Evolutionary conservation across 2,797 vertebrate genomes (phyloP), one percentile per base, ranked within the genome.

Genomic region (Aeoliscus strigatus): DNA sequence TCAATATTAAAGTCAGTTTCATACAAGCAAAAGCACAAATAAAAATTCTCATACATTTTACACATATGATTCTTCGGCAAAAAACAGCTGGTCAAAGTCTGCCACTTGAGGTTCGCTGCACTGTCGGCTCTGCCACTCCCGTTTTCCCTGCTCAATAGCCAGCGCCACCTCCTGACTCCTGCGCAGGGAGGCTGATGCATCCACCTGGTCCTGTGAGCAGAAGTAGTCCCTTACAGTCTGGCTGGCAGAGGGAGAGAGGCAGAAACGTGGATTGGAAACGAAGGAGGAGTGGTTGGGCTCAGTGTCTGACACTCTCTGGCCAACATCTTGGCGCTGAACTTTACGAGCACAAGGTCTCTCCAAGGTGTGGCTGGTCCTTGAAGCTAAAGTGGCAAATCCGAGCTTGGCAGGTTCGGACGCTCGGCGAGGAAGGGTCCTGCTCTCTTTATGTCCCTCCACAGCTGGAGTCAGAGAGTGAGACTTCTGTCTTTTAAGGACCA

Each of bases 21-120:
- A 39, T 18, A 55, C 14, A 58, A 28, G 14, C 18, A 8, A 59
- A 43, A 15, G 39, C 6, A 17, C 40, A 30, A 35, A 52, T 42
- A 4, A 23, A 33, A 31, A 51, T 40, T 50, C 11, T 59, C 15
- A 33, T 28, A 34, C 35, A 58, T 33, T 79, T 88, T 77, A 92
- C 71, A 91, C 66, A 0, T 90, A 91, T 5, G 89, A 90, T 69
- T 93, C 90, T 55, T 91, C 90, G 0, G 82, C 85, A 49, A 91
- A 91, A 73, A 92, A 85, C 56, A 88, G 86, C 84, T 92, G 87
- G 62, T 92, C 90, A 40, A 90, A 88, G 60, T 91, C 88, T 46
- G 92, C 89, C 69, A 87, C 78, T 24, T 70, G 84, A 1, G 90
- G 89, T 79, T 88, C 85, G 35, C 79, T 90, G 79, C 85, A 93